A percentile compares a stretch with the other conserved stretches of the same genome.
These are phyloP conservation scores for Drusus annulatus DNA, from an alignment of 1,140 invertebrate species.

Conservation along the genomic window DNA sequence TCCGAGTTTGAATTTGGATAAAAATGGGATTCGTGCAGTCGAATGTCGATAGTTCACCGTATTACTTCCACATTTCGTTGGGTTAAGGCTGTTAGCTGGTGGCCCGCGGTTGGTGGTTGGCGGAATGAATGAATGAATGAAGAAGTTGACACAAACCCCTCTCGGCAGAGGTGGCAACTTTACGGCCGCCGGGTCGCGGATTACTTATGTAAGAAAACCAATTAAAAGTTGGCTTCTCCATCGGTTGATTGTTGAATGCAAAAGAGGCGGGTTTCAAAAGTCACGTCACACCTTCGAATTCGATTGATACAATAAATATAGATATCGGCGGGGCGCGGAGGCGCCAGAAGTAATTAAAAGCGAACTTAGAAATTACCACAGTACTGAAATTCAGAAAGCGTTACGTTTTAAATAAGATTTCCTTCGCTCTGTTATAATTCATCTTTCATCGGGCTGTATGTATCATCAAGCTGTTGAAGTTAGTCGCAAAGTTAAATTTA, in stretches of 20 bases:
- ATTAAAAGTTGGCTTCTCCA: slow-evolving; percentile 43
- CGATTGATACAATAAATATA: slow-evolving; percentile 31
- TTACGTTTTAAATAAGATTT: too few species aligned
- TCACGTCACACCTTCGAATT: slow-evolving; percentile 21
- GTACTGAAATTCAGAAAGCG: too few species aligned
- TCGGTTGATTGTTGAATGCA: slow-evolving; percentile 22
- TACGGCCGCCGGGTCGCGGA: slow-evolving; percentile 7
- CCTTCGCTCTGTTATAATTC: too few species aligned
- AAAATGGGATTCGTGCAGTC: slow-evolving; percentile 21
- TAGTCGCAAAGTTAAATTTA: too few species aligned
- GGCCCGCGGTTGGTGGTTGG: too few species aligned
- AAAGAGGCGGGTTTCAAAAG: background rate
- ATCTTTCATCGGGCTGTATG: too few species aligned
- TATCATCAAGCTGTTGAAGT: too few species aligned
- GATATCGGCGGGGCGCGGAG: slow-evolving; percentile 4
- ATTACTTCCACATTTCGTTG: slow-evolving; percentile 15
- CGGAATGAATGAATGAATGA: slow-evolving; percentile 21
- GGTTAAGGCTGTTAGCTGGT: background rate
- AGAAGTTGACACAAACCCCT: slow-evolving; percentile 26
- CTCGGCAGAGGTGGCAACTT: slow-evolving; percentile 25
- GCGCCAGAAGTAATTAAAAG: slow-evolving; percentile 22
- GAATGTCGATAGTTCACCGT: slow-evolving; percentile 12
- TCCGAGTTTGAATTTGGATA: too few species aligned
- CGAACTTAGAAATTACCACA: background rate
- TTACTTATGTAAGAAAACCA: slow-evolving; percentile 38